Evolutionary conservation across 2,797 vertebrate genomes (phyloP).

Genomic region (Gymnoscopelus braueri): DNA sequence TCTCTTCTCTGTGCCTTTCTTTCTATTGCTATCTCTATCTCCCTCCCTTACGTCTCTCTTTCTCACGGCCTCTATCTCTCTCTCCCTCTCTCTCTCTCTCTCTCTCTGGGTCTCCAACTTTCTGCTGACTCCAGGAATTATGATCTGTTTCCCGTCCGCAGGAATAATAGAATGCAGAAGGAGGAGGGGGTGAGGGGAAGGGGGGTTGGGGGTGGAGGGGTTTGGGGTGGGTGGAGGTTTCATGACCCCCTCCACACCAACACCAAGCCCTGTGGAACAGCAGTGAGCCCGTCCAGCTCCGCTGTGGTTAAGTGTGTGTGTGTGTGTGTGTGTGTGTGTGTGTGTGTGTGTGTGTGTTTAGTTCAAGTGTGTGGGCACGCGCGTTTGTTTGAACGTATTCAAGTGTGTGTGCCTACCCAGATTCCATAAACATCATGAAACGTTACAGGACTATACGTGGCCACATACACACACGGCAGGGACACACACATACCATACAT

Average conservation of each 20-base stretch:
- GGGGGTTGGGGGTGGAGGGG: not conserved
- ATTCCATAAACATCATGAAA: conserved; percentile 69
- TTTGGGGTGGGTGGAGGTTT: conserved; percentile 4
- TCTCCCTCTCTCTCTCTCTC: conserved; percentile 33
- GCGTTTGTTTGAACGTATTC: not conserved
- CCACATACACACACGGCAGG: not conserved
- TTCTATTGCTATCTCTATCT: not conserved
- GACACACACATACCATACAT: conserved; percentile 24
- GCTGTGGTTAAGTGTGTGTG: conserved; percentile 53
- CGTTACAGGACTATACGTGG: conserved; percentile 50
- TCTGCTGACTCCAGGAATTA: conserved; percentile 77
- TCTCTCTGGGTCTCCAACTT: conserved; percentile 67
- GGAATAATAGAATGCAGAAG: conserved; percentile 75
- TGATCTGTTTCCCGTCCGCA: conserved; percentile 76
- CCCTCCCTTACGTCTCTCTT: not conserved
- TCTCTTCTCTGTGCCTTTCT: not conserved
- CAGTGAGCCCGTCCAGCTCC: conserved; percentile 67
- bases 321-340: conserved; percentile 19
- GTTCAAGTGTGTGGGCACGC: not conserved
- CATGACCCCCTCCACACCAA: conserved; percentile 10
- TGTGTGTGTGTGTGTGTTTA: conserved; percentile 36
- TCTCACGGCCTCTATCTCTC: not conserved
- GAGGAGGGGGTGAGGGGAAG: not conserved
- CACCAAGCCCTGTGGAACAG: conserved; percentile 64
- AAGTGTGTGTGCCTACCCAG: not conserved